A percentile compares a stretch with the other conserved stretches of the same genome.
Evolutionary conservation across 2,888 invertebrate species (phyloP).

Genomic region (Kuschelorhynchus macadamiae): DNA sequence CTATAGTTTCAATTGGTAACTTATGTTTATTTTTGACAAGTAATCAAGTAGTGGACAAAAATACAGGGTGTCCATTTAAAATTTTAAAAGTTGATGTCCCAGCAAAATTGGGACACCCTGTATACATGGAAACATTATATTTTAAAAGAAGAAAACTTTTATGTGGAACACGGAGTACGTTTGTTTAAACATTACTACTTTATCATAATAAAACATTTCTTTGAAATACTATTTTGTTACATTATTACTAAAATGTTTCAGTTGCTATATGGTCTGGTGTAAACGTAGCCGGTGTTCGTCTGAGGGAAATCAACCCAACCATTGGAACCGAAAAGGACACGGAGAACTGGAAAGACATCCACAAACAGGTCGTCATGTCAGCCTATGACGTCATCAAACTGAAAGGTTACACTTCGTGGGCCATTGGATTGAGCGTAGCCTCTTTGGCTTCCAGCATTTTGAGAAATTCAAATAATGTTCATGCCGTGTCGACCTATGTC

Average conservation of each 20-base stretch:
- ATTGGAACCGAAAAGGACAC: constrained; percentile 81
- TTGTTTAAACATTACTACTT: too few species aligned
- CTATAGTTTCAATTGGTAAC: too few species aligned
- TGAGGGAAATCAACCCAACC: constrained; percentile 82
- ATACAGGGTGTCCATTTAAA: too few species aligned
- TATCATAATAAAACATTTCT: too few species aligned
- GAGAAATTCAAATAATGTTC: constrained; percentile 81
- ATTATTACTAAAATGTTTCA: constrained; percentile 61
- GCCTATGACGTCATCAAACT: constrained; percentile 90
- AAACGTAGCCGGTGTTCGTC: constrained; percentile 89
- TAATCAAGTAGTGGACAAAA: too few species aligned
- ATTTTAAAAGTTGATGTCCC: too few species aligned
- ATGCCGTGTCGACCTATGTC: constrained; percentile 84
- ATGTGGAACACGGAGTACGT: too few species aligned
- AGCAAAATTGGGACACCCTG: too few species aligned
- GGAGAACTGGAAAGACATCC: constrained; percentile 85
- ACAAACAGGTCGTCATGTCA: constrained; percentile 86
- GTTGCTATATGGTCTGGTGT: constrained; percentile 96
- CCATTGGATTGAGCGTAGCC: constrained; percentile 86
- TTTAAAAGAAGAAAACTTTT: too few species aligned
- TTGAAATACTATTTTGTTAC: too few species aligned
- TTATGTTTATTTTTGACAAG: too few species aligned
- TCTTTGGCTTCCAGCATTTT: constrained; percentile 80
- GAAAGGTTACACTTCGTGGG: constrained; percentile 94
- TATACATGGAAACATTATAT: too few species aligned